These are phyloP conservation scores for Drosophila neotestacea DNA, from an alignment of 2,888 invertebrate genomes.

Conservation along the genomic window DNA sequence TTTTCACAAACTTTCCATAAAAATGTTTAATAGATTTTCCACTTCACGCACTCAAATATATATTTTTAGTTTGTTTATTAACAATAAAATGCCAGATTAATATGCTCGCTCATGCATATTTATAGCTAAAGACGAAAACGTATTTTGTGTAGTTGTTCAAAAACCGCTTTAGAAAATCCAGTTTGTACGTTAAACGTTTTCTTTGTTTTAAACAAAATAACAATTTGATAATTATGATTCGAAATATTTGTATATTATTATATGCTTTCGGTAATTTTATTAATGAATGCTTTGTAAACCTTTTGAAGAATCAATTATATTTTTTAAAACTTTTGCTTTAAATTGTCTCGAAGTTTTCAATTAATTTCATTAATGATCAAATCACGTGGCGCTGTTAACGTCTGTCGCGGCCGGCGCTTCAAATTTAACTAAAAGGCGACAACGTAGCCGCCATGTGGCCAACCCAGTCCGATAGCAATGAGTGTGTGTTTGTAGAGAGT, in stretches of 20 bases:
- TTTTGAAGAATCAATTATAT: constrained; percentile 21
- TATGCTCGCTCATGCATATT: constrained; percentile 70
- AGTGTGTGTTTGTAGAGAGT: constrained; percentile 13
- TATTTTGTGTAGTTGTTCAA: constrained; percentile 28
- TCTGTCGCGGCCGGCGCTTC: constrained; percentile 70
- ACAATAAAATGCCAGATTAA: constrained; percentile 51
- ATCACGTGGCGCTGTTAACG: constrained; percentile 56
- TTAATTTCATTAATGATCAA: constrained; percentile 34
- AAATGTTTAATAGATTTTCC: constrained; percentile 23
- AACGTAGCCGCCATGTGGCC: constrained; percentile 65
- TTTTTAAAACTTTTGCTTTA: constrained; percentile 8
- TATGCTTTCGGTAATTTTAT: constrained; percentile 28
- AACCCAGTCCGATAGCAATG: constrained; percentile 34
- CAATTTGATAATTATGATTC: constrained; percentile 49
- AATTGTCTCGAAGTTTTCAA: constrained; percentile 25
- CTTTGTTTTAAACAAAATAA: constrained; percentile 49
- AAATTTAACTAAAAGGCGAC: constrained; percentile 62
- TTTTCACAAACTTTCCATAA: constrained; percentile 42
- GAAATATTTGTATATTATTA: constrained; percentile 34
- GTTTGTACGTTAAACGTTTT: constrained; percentile 56
- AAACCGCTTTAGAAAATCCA: constrained; percentile 67
- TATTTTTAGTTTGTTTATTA: constrained; percentile 42
- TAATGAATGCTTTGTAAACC: constrained; percentile 44
- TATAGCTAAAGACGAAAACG: constrained; percentile 44
- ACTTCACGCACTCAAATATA: constrained; percentile 33